Evolutionary conservation across 2,888 invertebrate genomes (phyloP).

Genomic region (Calliopum simillimum): DNA sequence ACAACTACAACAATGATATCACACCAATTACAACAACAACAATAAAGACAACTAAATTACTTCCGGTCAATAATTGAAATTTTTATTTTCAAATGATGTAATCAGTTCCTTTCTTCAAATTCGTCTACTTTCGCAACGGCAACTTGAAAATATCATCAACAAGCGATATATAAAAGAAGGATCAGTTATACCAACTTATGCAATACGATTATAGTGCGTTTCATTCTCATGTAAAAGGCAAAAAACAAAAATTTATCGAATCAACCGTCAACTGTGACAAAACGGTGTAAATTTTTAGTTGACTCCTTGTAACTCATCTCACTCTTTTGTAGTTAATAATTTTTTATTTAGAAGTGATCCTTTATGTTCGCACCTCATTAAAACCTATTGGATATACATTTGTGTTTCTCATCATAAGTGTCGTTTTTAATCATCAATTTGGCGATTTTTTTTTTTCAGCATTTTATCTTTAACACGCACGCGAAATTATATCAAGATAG

Average conservation of each 20-base stretch:
- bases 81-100: background rate
- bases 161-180: background rate
- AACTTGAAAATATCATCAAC: background rate
- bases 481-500: too few relatives aligned
- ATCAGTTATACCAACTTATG: background rate
- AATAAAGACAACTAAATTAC: constrained; percentile 57
- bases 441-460: too few relatives aligned
- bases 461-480: too few relatives aligned
- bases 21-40: constrained; percentile 34
- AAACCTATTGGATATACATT: too few relatives aligned
- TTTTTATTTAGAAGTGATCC: too few relatives aligned
- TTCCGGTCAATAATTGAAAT: constrained; percentile 55
- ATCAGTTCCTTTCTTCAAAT: constrained; percentile 5
- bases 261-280: constrained; percentile 11
- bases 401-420: too few relatives aligned
- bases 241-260: constrained; percentile 12
- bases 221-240: constrained; percentile 6
- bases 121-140: background rate
- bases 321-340: too few relatives aligned
- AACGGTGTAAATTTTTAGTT: constrained; percentile 1
- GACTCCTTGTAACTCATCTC: too few relatives aligned
- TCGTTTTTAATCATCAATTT: too few relatives aligned
- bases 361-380: too few relatives aligned
- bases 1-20: constrained; percentile 47
- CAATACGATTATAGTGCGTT: too few relatives aligned